Evolutionary conservation across 2,113 vertebrate genomes (phyloP).

Genomic region (Bagarius yarrelli): DNA sequence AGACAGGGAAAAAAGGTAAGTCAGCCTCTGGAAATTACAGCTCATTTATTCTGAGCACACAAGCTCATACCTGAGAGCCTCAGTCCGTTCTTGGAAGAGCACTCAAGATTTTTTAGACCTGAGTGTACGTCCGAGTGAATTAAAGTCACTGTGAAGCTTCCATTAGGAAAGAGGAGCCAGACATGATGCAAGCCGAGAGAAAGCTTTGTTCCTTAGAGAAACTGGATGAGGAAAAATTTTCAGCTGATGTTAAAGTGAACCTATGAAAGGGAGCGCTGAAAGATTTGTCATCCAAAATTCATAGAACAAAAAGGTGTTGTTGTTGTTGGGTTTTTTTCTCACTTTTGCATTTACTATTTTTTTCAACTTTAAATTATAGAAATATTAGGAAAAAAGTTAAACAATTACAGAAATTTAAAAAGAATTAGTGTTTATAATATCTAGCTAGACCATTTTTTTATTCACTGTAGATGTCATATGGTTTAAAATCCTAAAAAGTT

Average conservation of each 20-base stretch:
- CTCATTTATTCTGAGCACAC: conserved; percentile 19
- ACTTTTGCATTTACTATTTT: too few species aligned
- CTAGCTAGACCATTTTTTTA: too few species aligned
- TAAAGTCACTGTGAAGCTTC: conserved; percentile 39
- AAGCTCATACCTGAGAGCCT: conserved; percentile 2
- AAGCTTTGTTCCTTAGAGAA: conserved; percentile 31
- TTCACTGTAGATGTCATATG: too few species aligned
- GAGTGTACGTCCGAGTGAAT: conserved; percentile 29
- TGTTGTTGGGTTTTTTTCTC: too few species aligned
- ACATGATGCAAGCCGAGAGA: conserved; percentile 43
- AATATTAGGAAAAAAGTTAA: too few species aligned
- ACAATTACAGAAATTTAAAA: too few species aligned
- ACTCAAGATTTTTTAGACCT: conserved; percentile 10
- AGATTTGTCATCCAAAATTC: too few species aligned
- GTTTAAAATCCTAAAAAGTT: too few species aligned
- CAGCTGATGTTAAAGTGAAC: neutral
- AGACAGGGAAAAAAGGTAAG: neutral
- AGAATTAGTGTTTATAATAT: too few species aligned
- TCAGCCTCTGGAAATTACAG: conserved; percentile 18
- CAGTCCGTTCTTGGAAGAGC: conserved; percentile 11
- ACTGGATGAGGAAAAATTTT: neutral
- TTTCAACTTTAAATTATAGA: too few species aligned
- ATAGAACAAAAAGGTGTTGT: too few species aligned
- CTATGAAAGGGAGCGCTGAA: too few species aligned
- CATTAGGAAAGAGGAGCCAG: conserved; percentile 20